Percentiles rank a stretch among this genome's conserved stretches.
Conservation (phyloP, 2,113 vertebrate species). For the Scortum barcoo region DNA sequence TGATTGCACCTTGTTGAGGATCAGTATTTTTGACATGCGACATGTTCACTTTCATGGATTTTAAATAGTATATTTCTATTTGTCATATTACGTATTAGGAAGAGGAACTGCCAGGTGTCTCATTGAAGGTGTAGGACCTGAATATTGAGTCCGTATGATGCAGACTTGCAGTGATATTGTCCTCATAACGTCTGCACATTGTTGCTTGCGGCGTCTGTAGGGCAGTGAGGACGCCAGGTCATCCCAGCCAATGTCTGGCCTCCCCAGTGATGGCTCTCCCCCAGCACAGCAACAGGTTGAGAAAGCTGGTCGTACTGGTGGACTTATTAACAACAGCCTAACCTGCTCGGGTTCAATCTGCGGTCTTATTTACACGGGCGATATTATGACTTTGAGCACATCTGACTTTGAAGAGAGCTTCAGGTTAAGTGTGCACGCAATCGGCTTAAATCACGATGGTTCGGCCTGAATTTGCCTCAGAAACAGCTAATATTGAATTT, state of each 20-base stretch:
- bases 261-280: slow-evolving; percentile 74
- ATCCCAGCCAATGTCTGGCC: slow-evolving; percentile 77
- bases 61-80: background rate
- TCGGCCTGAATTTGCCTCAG: background rate
- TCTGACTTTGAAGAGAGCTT: slow-evolving; percentile 29
- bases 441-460: background rate
- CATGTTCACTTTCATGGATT: slow-evolving; percentile 14
- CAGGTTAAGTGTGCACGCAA: no score
- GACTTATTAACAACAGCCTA: slow-evolving; percentile 72
- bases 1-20: background rate
- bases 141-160: slow-evolving; percentile 3
- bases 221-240: slow-evolving; percentile 78
- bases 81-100: background rate
- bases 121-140: background rate
- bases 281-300: slow-evolving; percentile 76
- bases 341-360: slow-evolving; percentile 49
- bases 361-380: slow-evolving; percentile 32
- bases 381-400: slow-evolving; percentile 43
- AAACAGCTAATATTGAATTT: background rate
- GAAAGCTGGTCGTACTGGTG: slow-evolving; percentile 53
- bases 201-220: slow-evolving; percentile 78
- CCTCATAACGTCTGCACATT: slow-evolving; percentile 71
- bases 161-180: slow-evolving; percentile 7
- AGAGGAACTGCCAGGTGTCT: background rate
- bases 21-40: background rate